Conservation (phyloP, 2,113 vertebrate genomes). For the Eupsittula cactorum region DNA sequence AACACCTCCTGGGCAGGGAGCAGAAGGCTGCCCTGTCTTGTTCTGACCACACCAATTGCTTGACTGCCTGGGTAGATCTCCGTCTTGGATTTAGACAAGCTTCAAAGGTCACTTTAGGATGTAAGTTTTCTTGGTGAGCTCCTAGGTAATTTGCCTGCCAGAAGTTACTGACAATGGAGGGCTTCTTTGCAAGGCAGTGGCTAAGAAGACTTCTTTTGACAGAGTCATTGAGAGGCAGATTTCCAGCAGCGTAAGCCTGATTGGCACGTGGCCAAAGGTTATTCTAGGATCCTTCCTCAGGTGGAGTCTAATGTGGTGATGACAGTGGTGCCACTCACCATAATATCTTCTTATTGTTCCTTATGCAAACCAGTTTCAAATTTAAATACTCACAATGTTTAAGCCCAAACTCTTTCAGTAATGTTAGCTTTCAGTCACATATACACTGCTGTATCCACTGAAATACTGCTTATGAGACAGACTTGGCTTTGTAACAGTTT, state of each 20-base stretch:
- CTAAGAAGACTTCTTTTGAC: neutral
- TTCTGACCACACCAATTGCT: neutral
- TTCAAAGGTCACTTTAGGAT: neutral
- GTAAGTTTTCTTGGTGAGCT: neutral
- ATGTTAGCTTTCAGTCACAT: neutral
- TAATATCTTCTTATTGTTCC: neutral
- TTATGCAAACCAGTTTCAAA: neutral
- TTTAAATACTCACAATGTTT: neutral
- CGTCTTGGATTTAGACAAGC: neutral
- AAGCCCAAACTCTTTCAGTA: neutral
- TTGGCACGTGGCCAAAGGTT: neutral
- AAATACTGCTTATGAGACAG: neutral
- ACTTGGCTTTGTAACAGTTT: neutral
- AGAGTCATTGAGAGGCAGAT: neutral
- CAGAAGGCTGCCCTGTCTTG: neutral
- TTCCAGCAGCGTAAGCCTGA: neutral
- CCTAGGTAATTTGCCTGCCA: neutral
- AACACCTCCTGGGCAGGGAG: neutral
- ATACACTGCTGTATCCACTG: neutral
- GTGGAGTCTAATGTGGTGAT: neutral
- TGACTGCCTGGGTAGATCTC: neutral
- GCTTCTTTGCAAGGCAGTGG: neutral
- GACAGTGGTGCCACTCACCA: neutral
- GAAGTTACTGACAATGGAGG: neutral
- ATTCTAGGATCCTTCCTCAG: neutral